phyloP scores from a whole-genome alignment of 2,888 invertebrate genomes.

The Leucania comma region DNA sequence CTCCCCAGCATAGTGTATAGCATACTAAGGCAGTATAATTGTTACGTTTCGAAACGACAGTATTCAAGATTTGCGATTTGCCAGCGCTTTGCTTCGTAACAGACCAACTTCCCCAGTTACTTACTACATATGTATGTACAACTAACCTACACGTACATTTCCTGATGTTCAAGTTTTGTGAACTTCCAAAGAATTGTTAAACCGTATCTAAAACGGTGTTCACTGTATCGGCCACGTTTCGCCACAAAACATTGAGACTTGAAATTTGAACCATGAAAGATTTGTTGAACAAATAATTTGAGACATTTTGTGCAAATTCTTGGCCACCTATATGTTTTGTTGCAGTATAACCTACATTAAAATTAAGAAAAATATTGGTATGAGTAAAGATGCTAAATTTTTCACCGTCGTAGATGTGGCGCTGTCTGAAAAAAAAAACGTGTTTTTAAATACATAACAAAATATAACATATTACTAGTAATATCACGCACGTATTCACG shows the following conservation, averaged over 20 bases:
- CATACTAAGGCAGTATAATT: constrained; percentile 45
- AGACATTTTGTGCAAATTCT: constrained; percentile 35
- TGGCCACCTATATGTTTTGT: constrained; percentile 43
- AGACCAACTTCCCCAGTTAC: constrained; percentile 63
- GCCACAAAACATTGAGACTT: constrained; percentile 65
- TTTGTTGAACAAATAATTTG: constrained; percentile 55
- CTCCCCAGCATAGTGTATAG: constrained; percentile 16
- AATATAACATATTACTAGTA: neutral
- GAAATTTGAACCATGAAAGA: constrained; percentile 68
- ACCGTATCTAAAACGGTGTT: constrained; percentile 69
- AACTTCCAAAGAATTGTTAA: constrained; percentile 65
- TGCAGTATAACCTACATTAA: constrained; percentile 54
- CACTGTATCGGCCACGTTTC: constrained; percentile 67
- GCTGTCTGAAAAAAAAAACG: constrained; percentile 57
- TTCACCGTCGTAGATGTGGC: constrained; percentile 51
- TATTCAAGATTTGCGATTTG: constrained; percentile 61
- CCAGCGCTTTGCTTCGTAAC: constrained; percentile 44
- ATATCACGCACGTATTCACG: no score
- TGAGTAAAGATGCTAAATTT: constrained; percentile 50
- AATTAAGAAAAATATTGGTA: constrained; percentile 61
- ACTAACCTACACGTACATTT: constrained; percentile 50
- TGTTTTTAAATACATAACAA: neutral
- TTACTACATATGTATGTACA: constrained; percentile 38
- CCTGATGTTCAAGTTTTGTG: constrained; percentile 65
- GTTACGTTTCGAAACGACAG: constrained; percentile 47